Evolutionary conservation across 2,113 vertebrate species (phyloP), one percentile per base, ranked within the genome.

Genomic region (Pandion haliaetus): DNA sequence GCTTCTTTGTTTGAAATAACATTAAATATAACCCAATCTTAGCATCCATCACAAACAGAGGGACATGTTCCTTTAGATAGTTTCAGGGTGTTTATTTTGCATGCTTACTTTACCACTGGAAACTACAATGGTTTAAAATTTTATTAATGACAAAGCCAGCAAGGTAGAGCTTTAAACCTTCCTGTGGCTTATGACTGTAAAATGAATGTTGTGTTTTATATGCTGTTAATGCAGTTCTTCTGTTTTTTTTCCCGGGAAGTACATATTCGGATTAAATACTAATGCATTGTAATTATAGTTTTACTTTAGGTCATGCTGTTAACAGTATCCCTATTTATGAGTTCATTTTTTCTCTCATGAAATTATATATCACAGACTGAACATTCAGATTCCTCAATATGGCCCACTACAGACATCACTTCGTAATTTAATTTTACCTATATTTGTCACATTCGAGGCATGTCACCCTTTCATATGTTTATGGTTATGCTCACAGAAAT

Each of bases 401-500:
- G 14, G 49, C 54, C 42, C 63, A 15, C 80, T 19, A 36, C 3
- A 82, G 29, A 74, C 49, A 87, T 20, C 76, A 62, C 50, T 78
- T 82, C 71, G 71, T 67, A 88, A 88, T 88, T 59, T 93, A 87
- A 54, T 91, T 97, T 98, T 93, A 84, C 92, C 85, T 88, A 74
- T 40, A 28, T 21, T 38, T 58, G 49, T 74, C 93, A 93, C 29
- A 72, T 65, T 97, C 1, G 14, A 97, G 88, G 93, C 32, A 82
- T 36, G 76, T 85, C 91, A 94, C 47, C 95, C 93, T 95, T 93
- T 83, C 72, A 44, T 42, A 34, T 86, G 66, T 38, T 94, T 93
- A 90, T 70, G 77, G 45, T 63, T 88, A 63, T 82, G 92, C 86
- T 98, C 96, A 97, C 92, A 97, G 94, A 88, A 95, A 63, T 36